Conservation (phyloP, 2,797 vertebrate genomes). For the Cynopterus sphinx region DNA sequence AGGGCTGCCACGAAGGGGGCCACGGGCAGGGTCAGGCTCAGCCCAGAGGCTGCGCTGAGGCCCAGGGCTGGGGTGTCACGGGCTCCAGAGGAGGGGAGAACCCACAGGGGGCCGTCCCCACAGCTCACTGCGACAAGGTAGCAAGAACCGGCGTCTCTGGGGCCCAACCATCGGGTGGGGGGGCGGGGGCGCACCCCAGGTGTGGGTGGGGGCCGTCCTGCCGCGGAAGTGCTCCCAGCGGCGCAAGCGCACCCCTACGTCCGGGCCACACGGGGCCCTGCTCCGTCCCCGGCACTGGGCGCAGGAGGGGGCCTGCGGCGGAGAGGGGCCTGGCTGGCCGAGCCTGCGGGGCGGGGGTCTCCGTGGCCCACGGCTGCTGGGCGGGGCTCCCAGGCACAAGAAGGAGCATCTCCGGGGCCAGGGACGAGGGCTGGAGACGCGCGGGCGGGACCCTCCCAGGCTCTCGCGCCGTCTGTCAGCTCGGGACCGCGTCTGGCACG, state of each 20-base stretch:
- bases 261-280: neutral
- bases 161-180: fast-evolving
- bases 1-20: neutral
- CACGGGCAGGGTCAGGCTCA: neutral
- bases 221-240: neutral
- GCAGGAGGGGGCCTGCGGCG: too few species aligned
- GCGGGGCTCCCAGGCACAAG: neutral
- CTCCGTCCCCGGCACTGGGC: fast-evolving
- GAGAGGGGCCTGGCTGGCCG: fast-evolving
- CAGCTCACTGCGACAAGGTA: fast-evolving
- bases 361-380: fast-evolving
- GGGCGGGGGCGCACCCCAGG: neutral
- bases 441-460: fast-evolving
- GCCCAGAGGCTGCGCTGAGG: fast-evolving
- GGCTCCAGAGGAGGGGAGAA: neutral
- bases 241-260: neutral
- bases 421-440: fast-evolving
- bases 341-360: fast-evolving
- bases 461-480: fast-evolving
- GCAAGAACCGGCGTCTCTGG: fast-evolving
- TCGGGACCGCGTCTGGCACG: neutral
- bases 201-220: neutral
- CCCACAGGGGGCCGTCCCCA: fast-evolving
- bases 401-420: fast-evolving
- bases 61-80: fast-evolving